A percentile compares a stretch with the other conserved stretches of the same genome.
These are phyloP conservation scores for Tokudaia muenninki DNA, from an alignment of 2,797 vertebrate genomes.

Conservation along the genomic window DNA sequence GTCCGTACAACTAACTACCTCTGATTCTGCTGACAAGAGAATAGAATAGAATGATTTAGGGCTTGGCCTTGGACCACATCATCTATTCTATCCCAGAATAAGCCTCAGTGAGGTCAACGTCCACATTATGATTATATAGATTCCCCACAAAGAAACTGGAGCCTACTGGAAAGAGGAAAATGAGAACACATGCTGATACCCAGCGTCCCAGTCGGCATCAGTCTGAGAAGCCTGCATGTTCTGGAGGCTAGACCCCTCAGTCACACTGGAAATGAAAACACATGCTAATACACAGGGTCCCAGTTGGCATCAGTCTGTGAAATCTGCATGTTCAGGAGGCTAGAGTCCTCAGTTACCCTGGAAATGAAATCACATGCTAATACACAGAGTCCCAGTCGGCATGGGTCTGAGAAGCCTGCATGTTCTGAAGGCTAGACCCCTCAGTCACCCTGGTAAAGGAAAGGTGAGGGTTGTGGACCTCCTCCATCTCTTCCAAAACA, in stretches of 20 bases:
- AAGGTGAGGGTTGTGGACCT: not conserved
- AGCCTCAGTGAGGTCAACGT: not conserved
- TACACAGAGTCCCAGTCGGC: not conserved
- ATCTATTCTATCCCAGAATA: not conserved
- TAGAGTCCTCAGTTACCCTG: not conserved
- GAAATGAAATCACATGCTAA: not conserved
- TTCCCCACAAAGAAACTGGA: not conserved
- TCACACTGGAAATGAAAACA: not conserved
- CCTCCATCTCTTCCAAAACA: slow-evolving; percentile 20
- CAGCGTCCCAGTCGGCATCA: not conserved
- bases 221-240: not conserved
- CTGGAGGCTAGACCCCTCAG: not conserved
- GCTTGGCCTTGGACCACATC: not conserved
- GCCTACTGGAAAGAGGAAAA: not conserved
- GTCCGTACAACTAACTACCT: accelerated
- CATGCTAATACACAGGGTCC: not conserved
- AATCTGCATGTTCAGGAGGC: not conserved
- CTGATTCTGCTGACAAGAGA: not conserved
- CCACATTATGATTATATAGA: not conserved
- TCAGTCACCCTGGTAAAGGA: not conserved
- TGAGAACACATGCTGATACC: not conserved
- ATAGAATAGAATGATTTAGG: not conserved
- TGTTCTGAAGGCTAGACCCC: not conserved
- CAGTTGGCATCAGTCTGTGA: not conserved
- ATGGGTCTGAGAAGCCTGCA: not conserved